Evolutionary conservation across 2,113 vertebrate species (phyloP).

Genomic region (Labeo catla): DNA sequence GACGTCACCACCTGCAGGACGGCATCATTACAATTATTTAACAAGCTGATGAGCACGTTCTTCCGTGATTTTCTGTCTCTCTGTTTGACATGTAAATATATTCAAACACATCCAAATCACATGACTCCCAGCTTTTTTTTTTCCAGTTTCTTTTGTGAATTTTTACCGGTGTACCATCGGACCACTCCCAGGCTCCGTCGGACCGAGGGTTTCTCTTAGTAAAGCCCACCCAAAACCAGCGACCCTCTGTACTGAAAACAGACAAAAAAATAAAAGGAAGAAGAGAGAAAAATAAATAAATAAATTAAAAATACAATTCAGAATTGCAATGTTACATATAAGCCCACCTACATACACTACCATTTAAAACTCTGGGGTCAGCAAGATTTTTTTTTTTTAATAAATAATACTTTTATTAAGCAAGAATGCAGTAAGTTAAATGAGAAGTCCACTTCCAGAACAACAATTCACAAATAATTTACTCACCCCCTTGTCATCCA

Average conservation of each 20-base stretch:
- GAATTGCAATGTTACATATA: neutral
- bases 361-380: neutral
- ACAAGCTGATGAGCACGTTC: neutral
- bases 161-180: slow-evolving; percentile 85
- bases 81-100: neutral
- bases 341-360: neutral
- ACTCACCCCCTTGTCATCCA: no score
- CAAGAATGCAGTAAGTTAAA: no score
- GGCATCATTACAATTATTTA: neutral
- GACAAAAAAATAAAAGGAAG: slow-evolving; percentile 10
- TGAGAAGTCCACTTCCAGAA: no score
- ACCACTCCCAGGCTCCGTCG: slow-evolving; percentile 88
- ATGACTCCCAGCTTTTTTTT: neutral
- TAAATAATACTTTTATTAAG: neutral
- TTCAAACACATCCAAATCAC: neutral
- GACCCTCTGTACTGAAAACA: slow-evolving; percentile 79
- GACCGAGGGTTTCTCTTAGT: slow-evolving; percentile 86
- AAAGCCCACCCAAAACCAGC: slow-evolving; percentile 95
- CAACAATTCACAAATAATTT: no score
- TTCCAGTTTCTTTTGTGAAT: neutral
- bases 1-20: slow-evolving; percentile 83
- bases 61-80: neutral
- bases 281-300: neutral
- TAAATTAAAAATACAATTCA: neutral
- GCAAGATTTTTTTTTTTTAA: neutral